Evolutionary conservation across 2,113 vertebrate species (phyloP).

Genomic region (Scartelaos histophorus): DNA sequence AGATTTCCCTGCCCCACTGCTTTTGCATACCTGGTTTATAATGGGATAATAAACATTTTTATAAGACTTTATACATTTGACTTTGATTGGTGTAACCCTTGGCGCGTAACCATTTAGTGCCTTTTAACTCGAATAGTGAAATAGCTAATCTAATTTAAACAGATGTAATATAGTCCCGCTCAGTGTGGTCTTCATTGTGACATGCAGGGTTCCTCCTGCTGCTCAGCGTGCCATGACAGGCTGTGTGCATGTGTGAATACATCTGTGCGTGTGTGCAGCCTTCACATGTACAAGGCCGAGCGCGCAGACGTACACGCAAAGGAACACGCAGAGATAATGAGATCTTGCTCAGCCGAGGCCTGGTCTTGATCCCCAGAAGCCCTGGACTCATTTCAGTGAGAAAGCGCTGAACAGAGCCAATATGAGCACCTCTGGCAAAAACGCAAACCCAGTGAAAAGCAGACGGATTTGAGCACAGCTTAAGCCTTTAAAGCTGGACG

Average conservation of each 20-base stretch:
- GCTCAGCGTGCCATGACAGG: constrained; percentile 45
- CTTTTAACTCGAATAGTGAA: constrained; percentile 13
- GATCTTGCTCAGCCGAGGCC: constrained; percentile 72
- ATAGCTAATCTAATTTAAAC: constrained; percentile 30
- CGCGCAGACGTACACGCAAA: constrained; percentile 29
- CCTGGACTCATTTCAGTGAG: constrained; percentile 74
- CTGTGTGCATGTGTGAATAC: constrained; percentile 50
- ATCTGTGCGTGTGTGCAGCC: constrained; percentile 12
- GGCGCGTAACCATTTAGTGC: constrained; percentile 3
- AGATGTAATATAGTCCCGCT: constrained; percentile 25
- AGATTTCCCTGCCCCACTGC: neutral
- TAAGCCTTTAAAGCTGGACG: constrained; percentile 26
- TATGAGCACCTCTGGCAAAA: constrained; percentile 61
- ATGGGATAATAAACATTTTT: neutral
- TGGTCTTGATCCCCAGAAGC: constrained; percentile 75
- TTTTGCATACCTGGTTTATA: neutral
- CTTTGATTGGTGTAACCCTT: neutral
- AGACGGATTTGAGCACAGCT: constrained; percentile 22
- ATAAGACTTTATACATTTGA: too few relatives aligned
- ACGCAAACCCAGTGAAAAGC: constrained; percentile 33
- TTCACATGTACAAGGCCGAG: constrained; percentile 29
- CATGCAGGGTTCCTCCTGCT: constrained; percentile 17
- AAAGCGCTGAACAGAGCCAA: constrained; percentile 59
- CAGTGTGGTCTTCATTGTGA: constrained; percentile 44
- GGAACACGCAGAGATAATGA: constrained; percentile 69